Evolutionary conservation across 2,113 vertebrate species (phyloP).

Genomic region (Ovis aries): DNA sequence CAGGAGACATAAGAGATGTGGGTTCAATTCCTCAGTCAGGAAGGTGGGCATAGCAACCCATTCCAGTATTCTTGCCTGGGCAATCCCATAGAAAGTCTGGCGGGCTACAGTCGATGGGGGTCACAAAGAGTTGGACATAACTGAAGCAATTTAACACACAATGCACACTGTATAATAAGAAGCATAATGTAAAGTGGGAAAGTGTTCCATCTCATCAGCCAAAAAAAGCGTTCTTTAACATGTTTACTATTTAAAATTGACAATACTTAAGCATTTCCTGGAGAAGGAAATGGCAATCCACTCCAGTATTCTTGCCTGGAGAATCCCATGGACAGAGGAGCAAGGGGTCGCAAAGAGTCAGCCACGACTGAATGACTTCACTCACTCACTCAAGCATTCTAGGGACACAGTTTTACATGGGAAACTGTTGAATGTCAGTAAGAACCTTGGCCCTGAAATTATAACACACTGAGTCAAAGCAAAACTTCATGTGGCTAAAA

Average conservation of each 20-base stretch:
- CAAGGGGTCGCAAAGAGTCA: too few relatives aligned
- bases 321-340: too few relatives aligned
- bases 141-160: background rate
- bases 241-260: background rate
- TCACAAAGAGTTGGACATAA: background rate
- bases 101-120: fast-evolving
- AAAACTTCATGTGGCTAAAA: background rate
- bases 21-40: background rate
- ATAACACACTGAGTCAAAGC: background rate
- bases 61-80: background rate
- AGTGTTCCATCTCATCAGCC: background rate
- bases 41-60: background rate
- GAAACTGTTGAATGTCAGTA: too few relatives aligned
- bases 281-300: too few relatives aligned
- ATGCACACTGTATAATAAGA: background rate
- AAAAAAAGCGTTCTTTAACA: background rate
- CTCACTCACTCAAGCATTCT: background rate
- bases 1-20: background rate
- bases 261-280: background rate
- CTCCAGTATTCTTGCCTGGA: too few relatives aligned
- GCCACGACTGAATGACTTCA: too few relatives aligned
- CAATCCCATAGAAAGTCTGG: background rate
- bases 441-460: background rate
- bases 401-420: background rate
- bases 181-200: background rate